These are phyloP conservation scores for Eurystomus glaucurus DNA, from an alignment of 2,797 vertebrate genomes.

Conservation along the genomic window DNA sequence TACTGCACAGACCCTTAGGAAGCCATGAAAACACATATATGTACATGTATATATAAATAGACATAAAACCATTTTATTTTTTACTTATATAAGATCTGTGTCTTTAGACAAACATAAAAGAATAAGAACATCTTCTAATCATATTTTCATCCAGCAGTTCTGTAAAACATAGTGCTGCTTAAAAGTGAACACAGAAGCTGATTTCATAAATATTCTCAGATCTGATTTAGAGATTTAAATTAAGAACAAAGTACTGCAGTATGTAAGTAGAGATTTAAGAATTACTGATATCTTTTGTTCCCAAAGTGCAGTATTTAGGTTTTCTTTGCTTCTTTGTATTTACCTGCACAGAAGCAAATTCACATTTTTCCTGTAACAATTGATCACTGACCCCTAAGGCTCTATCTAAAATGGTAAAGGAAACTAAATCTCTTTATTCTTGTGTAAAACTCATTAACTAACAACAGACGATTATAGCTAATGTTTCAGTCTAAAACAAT, in stretches of 20 bases:
- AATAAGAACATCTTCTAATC: neutral
- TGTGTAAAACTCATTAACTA: slow-evolving; percentile 69
- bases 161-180: neutral
- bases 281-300: slow-evolving; percentile 41
- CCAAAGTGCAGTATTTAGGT: slow-evolving; percentile 2
- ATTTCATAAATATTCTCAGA: slow-evolving; percentile 63
- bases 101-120: neutral
- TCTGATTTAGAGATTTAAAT: slow-evolving; percentile 66
- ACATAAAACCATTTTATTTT: neutral
- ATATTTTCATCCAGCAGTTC: neutral
- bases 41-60: neutral
- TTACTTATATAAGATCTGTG: neutral
- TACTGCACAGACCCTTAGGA: neutral
- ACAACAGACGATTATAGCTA: slow-evolving; percentile 41
- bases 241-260: slow-evolving; percentile 44
- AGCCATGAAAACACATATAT: neutral
- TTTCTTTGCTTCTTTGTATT: slow-evolving; percentile 64
- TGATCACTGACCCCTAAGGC: slow-evolving; percentile 42
- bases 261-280: slow-evolving; percentile 52
- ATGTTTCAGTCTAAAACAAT: slow-evolving; percentile 59
- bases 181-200: slow-evolving; percentile 35
- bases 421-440: slow-evolving; percentile 73
- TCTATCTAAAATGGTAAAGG: slow-evolving; percentile 44
- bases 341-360: slow-evolving; percentile 56
- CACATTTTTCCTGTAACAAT: slow-evolving; percentile 42